Evolutionary conservation across 2,888 invertebrate genomes (phyloP), one percentile per base, ranked within the genome.

Genomic region (Sarcophaga rosellei): DNA sequence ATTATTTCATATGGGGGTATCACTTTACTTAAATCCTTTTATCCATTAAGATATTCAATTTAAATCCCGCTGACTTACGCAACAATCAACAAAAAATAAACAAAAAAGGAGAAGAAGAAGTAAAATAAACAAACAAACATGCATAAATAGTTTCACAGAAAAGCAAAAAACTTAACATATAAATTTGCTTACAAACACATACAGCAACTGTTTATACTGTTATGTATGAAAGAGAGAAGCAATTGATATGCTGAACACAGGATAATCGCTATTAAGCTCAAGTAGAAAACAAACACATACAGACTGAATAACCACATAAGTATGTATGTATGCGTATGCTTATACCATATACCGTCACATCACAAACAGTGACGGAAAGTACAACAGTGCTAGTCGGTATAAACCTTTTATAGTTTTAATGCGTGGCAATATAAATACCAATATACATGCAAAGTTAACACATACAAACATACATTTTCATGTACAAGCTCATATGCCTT

Each of bases 161-260:
- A 70, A 73, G n/a, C n/a, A 66, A 85, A 74, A 53, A 74, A 75
- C 74, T 62, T 62, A 25, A 62, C 68, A 11, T 12, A 68, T n/a
- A 72, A n/a, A 59, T 15, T 75, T 12, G 12, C 47, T 15, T 17
- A 25, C 20, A 69, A 44, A 70, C 23, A 57, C 53, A 73, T 62
- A 72, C 44, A 57, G 11, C n/a, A 11, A 5, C 73, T 35, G 35
- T 35, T 59, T 3, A 72, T 45, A 74, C 6, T 45, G 11, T 35
- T 35, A 23, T 72, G 45, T 70, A 66, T 72, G 45, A 76, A 76
- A 82, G 82, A 82, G 82, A 72, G 72, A 63, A 79, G 82, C 82
- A 86, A 86, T 86, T 86, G 86, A 86, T 86, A 86, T 86, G 86
- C 86, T 83, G 82, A 86, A 83, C 80, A 86, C 68, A 83, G 79